Conservation (phyloP, 92 coral and sea anemone genomes). For the Blastomussa wellsi region DNA sequence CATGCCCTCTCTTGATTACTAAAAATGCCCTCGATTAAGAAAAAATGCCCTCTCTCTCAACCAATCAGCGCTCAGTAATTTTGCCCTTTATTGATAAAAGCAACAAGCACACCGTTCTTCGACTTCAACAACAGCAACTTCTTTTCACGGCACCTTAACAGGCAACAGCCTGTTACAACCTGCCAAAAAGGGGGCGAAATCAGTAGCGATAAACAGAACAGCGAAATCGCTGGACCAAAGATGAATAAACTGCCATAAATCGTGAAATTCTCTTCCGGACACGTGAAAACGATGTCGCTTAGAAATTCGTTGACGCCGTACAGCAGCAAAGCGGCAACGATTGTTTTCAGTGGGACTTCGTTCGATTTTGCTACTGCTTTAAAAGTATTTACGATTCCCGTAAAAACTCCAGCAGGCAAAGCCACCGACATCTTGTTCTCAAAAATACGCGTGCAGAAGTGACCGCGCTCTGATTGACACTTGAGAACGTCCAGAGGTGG, state of each 20-base stretch:
- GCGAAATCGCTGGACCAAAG: constrained; percentile 65
- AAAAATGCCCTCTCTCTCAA: too few species aligned
- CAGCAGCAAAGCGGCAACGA: constrained; percentile 56
- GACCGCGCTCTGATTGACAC: not conserved
- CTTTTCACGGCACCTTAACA: constrained; percentile 40
- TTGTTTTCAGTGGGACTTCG: constrained; percentile 70
- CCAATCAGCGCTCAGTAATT: too few species aligned
- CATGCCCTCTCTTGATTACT: too few species aligned
- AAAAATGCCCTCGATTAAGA: too few species aligned
- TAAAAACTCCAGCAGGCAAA: not conserved
- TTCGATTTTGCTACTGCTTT: constrained; percentile 3
- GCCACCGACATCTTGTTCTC: not conserved
- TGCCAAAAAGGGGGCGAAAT: constrained; percentile 79
- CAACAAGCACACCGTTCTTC: constrained; percentile 60
- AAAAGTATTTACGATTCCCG: not conserved
- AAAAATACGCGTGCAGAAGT: not conserved
- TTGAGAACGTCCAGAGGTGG: too few species aligned
- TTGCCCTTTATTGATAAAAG: too few species aligned
- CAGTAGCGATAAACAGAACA: constrained; percentile 73
- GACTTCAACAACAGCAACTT: constrained; percentile 68
- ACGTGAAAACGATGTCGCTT: constrained; percentile 62
- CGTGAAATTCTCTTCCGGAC: constrained; percentile 66
- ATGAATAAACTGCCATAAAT: constrained; percentile 69
- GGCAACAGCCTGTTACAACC: constrained; percentile 62
- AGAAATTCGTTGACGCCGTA: constrained; percentile 72